These are phyloP conservation scores for Danio choprae DNA, from an alignment of 2,797 vertebrate genomes.

Conservation along the genomic window DNA sequence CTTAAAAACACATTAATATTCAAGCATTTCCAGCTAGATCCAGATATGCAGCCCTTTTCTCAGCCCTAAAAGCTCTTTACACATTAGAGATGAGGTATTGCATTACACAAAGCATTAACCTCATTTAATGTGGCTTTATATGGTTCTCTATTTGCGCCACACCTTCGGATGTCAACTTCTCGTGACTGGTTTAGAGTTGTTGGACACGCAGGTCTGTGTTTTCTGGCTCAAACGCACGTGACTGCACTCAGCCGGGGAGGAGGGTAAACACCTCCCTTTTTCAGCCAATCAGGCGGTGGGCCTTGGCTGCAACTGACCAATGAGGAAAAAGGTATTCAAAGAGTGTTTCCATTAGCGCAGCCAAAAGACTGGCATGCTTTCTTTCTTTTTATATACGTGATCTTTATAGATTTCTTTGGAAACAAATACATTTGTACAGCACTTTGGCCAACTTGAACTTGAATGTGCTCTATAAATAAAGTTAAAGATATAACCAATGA, in stretches of 20 bases:
- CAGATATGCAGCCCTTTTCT: too few relatives aligned
- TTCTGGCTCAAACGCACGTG: conserved; percentile 23
- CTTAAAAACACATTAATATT: too few relatives aligned
- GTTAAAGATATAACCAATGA: too few relatives aligned
- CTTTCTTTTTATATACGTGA: too few relatives aligned
- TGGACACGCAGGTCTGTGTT: background rate
- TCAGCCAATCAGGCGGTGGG: conserved; percentile 73
- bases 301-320: conserved; percentile 71
- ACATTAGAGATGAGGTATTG: too few relatives aligned
- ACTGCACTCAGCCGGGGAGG: conserved; percentile 35
- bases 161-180: background rate
- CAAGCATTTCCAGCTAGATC: too few relatives aligned
- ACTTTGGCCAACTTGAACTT: too few relatives aligned
- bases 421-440: too few relatives aligned
- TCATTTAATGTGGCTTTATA: background rate
- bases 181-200: background rate
- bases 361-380: conserved; percentile 2
- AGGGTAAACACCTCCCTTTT: conserved; percentile 44
- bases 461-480: too few relatives aligned
- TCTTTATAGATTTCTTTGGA: too few relatives aligned
- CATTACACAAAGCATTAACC: background rate
- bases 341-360: background rate
- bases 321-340: conserved; percentile 34
- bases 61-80: too few relatives aligned
- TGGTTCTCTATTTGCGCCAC: background rate